A percentile compares a stretch with the other conserved stretches of the same genome.
These are phyloP conservation scores for Meiosimyza platycephala DNA, from an alignment of 2,888 invertebrate species.

Conservation along the genomic window DNA sequence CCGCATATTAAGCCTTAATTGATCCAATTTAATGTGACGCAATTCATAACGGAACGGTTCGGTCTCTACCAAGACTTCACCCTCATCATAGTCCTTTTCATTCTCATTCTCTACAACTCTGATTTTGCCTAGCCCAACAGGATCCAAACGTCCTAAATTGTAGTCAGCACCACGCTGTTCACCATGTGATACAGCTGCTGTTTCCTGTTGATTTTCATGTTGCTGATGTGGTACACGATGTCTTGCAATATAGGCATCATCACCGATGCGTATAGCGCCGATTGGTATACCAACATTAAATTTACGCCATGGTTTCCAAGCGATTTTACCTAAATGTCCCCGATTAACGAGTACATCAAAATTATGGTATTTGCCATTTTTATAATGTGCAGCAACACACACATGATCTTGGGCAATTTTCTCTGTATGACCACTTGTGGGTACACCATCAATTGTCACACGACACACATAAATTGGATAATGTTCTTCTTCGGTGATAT, in stretches of 20 bases:
- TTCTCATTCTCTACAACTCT: constrained; percentile 75
- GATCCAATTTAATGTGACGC: constrained; percentile 73
- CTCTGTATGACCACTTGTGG: constrained; percentile 75
- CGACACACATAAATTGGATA: constrained; percentile 79
- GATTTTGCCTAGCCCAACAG: constrained; percentile 76
- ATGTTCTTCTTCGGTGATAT: constrained; percentile 62
- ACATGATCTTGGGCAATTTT: constrained; percentile 70
- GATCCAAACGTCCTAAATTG: constrained; percentile 77
- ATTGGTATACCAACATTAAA: constrained; percentile 73
- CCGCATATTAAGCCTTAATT: constrained; percentile 69
- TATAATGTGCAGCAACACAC: constrained; percentile 75
- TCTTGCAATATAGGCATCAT: constrained; percentile 68
- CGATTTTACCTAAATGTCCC: constrained; percentile 80
- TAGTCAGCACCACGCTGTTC: constrained; percentile 60
- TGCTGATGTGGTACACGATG: constrained; percentile 53
- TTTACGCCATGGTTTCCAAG: constrained; percentile 82
- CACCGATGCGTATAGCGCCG: constrained; percentile 73
- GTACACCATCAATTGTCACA: constrained; percentile 77
- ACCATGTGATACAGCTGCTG: constrained; percentile 22
- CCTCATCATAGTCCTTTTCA: constrained; percentile 71
- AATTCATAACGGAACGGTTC: constrained; percentile 84
- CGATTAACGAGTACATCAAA: constrained; percentile 83
- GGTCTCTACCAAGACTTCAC: constrained; percentile 83
- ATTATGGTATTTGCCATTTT: constrained; percentile 71
- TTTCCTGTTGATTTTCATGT: constrained; percentile 43